Base-by-base conservation (phyloP, 2,888 invertebrate genomes). In the Agrotis puta region DNA sequence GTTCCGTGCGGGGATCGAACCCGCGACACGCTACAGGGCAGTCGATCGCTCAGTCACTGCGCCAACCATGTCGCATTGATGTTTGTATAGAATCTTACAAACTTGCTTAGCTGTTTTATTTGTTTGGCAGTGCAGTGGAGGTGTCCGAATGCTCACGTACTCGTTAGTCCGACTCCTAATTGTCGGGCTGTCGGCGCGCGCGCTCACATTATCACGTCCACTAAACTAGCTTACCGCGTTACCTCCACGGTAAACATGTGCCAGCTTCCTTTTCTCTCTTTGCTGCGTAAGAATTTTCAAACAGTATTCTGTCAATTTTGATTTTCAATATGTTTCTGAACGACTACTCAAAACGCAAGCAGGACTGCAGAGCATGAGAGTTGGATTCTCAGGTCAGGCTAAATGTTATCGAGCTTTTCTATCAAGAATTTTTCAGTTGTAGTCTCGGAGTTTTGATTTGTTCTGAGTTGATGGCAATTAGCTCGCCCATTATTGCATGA, bases 141-240 rank as follows among this genome's bases (percentile, higher is more conserved):
- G 48, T 45, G 62, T 48, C 22, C 2, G 45, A 59, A 50, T 24
- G 67, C n/a, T 51, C 72, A 68, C 77, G 84, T 79, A 22, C 70
- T 71, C 48, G 70, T 85, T 79, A 76, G 54, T 43, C 43, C 33
- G 70, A 20, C 70, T 75, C 58, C 56, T 85, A 87, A 86, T 82
- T 82, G 84, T 72, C 74, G 71, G 83, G 72, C 74, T 82, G 83
- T 73, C 80, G 75, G 83, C 77, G 77, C 83, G 72, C 81, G 81
- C 81, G 74, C 73, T 77, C 72, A 24, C 68, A 81, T 77, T 75
- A 85, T 81, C 89, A 89, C 88, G 88, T 88, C 74, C 86, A 57
- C 66, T n/a, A 67, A 72, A 79, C 79, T 75, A 65, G 75, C 82
- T 84, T 73, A 70, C 69, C 71, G 20, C 50, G n/a, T 22, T 45